phyloP scores from a whole-genome alignment of 2,888 invertebrate species.

The Zonitis immaculata region DNA sequence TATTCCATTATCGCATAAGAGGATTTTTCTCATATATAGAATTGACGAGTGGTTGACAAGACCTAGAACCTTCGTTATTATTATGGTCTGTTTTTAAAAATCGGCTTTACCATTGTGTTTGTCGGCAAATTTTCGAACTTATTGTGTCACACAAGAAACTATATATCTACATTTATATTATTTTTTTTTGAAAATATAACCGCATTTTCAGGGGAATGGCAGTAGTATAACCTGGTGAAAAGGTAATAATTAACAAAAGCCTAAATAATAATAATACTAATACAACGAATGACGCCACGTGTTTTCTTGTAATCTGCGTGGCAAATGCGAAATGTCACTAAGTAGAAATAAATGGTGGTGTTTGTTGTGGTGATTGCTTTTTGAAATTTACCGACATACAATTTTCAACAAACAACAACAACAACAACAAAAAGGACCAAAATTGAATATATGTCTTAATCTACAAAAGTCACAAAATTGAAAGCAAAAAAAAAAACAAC shows the following conservation, averaged over 20 bases:
- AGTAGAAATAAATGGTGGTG: conserved; percentile 49
- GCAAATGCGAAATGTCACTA: conserved; percentile 50
- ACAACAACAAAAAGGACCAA: background rate
- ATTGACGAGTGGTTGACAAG: conserved; percentile 31
- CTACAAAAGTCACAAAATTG: conserved; percentile 9
- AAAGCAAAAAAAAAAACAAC: too few relatives aligned
- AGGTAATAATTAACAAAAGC: conserved; percentile 42
- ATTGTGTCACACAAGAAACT: conserved; percentile 11
- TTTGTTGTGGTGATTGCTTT: conserved; percentile 33
- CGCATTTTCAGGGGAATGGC: conserved; percentile 20
- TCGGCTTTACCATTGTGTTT: conserved; percentile 29
- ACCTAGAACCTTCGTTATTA: conserved; percentile 27
- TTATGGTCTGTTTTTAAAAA: conserved; percentile 23
- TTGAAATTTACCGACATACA: conserved; percentile 10
- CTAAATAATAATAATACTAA: background rate
- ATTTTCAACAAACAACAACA: too few relatives aligned
- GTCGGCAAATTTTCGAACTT: conserved; percentile 26
- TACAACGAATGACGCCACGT: conserved; percentile 40
- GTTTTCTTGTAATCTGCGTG: conserved; percentile 46
- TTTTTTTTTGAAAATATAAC: conserved; percentile 10
- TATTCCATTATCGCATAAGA: conserved; percentile 11
- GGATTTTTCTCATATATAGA: conserved; percentile 10
- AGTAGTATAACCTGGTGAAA: conserved; percentile 26
- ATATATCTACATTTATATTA: too few relatives aligned
- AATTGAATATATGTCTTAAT: background rate